A percentile compares a stretch with the other conserved stretches of the same genome.
These are phyloP conservation scores for Sebastolobus altivelis DNA, from an alignment of 2,797 vertebrate genomes.

Conservation along the genomic window DNA sequence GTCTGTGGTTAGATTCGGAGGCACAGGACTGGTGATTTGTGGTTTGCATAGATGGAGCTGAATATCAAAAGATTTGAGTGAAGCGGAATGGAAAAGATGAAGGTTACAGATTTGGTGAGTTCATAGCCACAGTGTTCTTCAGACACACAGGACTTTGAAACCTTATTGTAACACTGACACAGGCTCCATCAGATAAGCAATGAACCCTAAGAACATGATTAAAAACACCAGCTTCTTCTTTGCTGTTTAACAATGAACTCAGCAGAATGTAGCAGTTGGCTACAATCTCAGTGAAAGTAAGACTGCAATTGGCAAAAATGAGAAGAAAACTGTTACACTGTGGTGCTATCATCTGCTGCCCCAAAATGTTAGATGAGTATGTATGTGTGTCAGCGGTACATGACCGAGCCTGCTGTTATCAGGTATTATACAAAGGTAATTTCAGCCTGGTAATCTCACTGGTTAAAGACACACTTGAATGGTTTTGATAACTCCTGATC, in stretches of 20 bases:
- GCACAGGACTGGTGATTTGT: constrained; percentile 34
- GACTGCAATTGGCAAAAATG: constrained; percentile 28
- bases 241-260: constrained; percentile 13
- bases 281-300: constrained; percentile 30
- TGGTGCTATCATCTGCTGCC: constrained; percentile 15
- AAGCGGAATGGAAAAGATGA: constrained; percentile 33
- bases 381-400: constrained; percentile 28
- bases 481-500: constrained; percentile 64
- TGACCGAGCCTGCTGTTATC: constrained; percentile 47
- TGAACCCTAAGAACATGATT: constrained; percentile 41
- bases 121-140: constrained; percentile 13
- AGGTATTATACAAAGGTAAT: constrained; percentile 60
- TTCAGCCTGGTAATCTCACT: constrained; percentile 53
- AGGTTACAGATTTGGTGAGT: constrained; percentile 20
- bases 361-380: constrained; percentile 43
- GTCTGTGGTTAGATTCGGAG: constrained; percentile 27
- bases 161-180: constrained; percentile 16
- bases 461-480: constrained; percentile 68
- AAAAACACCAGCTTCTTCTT: constrained; percentile 30
- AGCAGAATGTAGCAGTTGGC: constrained; percentile 3
- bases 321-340: neutral
- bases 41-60: constrained; percentile 44
- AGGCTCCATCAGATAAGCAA: constrained; percentile 41
- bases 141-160: constrained; percentile 26
- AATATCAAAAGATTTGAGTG: constrained; percentile 44